Base-by-base conservation (phyloP, 2,888 invertebrate species). In the Dichetophora obliterata region DNA sequence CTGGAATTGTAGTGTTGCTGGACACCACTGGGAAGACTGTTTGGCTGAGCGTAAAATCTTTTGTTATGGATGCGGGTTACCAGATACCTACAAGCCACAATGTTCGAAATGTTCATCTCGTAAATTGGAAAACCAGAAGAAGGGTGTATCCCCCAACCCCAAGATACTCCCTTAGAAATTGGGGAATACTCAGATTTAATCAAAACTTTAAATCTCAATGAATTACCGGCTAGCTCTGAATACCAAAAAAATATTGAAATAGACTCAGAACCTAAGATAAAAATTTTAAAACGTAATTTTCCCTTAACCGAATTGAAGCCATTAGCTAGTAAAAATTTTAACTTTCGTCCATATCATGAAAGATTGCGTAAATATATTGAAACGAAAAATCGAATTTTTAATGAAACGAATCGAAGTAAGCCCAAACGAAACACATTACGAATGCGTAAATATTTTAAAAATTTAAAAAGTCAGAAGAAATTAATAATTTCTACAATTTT, bases 211-310 rank as follows among this genome's bases (percentile, higher is more conserved):
- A 22, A 54, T 54, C 3, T 14, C 27, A 11, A 24, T 3, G 8
- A 61, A 34, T 27, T 27, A 27, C 31, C 63, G 63, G 31, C 63
- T 63, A 63, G 63, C 34, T 63, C 63, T 31, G 31, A n/a, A 54
- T 19, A n/a, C 3, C 19, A 54, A n/a, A 19, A 16, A 19, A 54
- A 54, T 8, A 54, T 19, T 54, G 54, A 54, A 16, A 9, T 54
- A 54, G 22, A 54, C 8, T 9, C 6, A 54, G 11, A 54, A 19
- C 11, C 22, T 9, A 11, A 54, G 8, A 54, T 8, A 19, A 19
- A 19, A 19, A 54, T n/a, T 54, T n/a, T 19, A 0, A 54, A 54
- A 19, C 6, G n/a, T 5, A 5, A 27, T 27, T 31, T 31, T 31
- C 31, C 31, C 5, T 31, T 31, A 31, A 31, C 31, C 31, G 31